Evolutionary conservation across 2,888 invertebrate genomes (phyloP).

Genomic region (Venusia cambrica): DNA sequence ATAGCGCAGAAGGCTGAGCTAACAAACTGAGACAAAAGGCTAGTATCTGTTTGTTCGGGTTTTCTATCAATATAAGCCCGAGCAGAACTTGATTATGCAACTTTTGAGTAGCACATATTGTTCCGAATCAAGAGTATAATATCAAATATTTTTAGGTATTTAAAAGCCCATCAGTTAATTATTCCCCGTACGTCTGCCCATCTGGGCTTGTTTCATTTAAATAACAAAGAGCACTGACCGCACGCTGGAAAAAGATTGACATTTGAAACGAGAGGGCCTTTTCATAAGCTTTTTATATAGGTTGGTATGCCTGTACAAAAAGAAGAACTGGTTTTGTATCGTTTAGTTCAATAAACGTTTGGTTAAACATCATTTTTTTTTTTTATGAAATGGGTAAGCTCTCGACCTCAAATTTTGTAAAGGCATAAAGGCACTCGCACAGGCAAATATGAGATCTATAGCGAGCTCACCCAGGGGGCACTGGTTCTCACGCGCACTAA

Average conservation of each 20-base stretch:
- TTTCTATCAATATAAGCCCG: too few relatives aligned
- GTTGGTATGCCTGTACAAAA: slow-evolving; percentile 7
- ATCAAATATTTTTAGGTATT: slow-evolving; percentile 16
- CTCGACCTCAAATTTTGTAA: slow-evolving; percentile 3
- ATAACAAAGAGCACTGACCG: slow-evolving; percentile 67
- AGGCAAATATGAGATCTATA: too few relatives aligned
- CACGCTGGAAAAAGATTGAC: slow-evolving; percentile 63
- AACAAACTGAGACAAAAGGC: too few relatives aligned
- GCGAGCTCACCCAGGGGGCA: too few relatives aligned
- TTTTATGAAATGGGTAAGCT: not conserved
- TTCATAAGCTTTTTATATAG: slow-evolving; percentile 8
- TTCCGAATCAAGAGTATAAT: slow-evolving; percentile 8
- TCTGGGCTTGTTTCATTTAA: slow-evolving; percentile 63
- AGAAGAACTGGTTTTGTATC: slow-evolving; percentile 5
- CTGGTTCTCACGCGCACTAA: too few relatives aligned
- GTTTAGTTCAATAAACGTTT: not conserved
- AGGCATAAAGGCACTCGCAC: too few relatives aligned
- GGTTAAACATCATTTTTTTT: slow-evolving; percentile 2
- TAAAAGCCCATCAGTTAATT: slow-evolving; percentile 61
- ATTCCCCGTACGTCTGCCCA: slow-evolving; percentile 49
- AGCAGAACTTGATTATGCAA: too few relatives aligned
- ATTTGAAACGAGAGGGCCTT: slow-evolving; percentile 30
- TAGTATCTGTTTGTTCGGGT: too few relatives aligned
- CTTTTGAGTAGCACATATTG: slow-evolving; percentile 4
- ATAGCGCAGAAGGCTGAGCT: too few relatives aligned